Percentiles rank a stretch among this genome's conserved stretches.
These are phyloP conservation scores for Tenebrosternarchus preto DNA, from an alignment of 2,113 vertebrate species.

Conservation along the genomic window DNA sequence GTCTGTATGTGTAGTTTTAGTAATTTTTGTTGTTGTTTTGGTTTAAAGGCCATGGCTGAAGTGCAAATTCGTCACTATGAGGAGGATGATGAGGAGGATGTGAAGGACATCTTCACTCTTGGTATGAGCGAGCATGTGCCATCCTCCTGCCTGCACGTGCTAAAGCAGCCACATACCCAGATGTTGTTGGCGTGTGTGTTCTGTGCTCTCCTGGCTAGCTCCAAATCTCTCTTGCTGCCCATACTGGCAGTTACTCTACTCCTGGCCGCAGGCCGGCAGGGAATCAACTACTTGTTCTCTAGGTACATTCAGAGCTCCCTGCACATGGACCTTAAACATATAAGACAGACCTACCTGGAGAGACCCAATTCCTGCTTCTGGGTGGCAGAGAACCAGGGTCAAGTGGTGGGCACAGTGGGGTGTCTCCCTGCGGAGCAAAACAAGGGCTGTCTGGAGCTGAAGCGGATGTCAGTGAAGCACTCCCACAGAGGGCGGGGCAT, in stretches of 20 bases:
- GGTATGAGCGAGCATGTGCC: constrained; percentile 78
- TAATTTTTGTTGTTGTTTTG: constrained; percentile 19
- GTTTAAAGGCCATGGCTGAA: constrained; percentile 62
- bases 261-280: constrained; percentile 68
- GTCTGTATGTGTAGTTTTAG: not conserved
- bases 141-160: constrained; percentile 67
- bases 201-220: constrained; percentile 70
- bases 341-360: constrained; percentile 64
- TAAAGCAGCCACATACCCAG: constrained; percentile 73
- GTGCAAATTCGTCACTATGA: constrained; percentile 72
- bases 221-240: constrained; percentile 71
- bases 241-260: constrained; percentile 69
- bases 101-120: constrained; percentile 72
- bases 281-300: constrained; percentile 60
- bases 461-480: constrained; percentile 69
- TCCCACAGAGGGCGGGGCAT: constrained; percentile 72
- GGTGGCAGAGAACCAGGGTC: constrained; percentile 74
- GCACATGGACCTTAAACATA: constrained; percentile 63
- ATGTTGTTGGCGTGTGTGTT: constrained; percentile 69
- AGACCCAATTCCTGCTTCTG: constrained; percentile 72
- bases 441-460: constrained; percentile 66
- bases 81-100: constrained; percentile 60
- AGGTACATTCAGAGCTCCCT: constrained; percentile 67
- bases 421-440: constrained; percentile 56
- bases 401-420: constrained; percentile 69